Evolutionary conservation across 1,140 invertebrate species (phyloP).

Genomic region (Reticulitermes speratus): DNA sequence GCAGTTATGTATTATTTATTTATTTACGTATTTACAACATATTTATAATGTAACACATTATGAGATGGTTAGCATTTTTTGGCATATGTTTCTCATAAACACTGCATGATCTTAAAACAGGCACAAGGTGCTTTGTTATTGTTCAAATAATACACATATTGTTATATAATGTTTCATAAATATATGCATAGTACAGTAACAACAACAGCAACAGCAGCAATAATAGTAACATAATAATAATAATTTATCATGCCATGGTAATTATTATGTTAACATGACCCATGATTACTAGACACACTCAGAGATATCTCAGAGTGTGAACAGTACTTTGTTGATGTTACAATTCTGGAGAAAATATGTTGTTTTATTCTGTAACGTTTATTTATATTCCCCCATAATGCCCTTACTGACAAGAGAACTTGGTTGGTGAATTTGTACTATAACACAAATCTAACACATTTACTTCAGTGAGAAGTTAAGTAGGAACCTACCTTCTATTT

Average conservation of each 20-base stretch:
- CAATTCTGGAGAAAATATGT: not conserved
- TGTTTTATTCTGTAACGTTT: not conserved
- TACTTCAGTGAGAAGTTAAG: too few species aligned
- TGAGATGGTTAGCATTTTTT: not conserved
- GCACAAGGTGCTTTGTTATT: not conserved
- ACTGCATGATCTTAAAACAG: not conserved
- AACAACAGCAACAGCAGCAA: too few species aligned
- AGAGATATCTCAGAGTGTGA: too few species aligned
- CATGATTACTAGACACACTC: too few species aligned
- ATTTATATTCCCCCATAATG: not conserved
- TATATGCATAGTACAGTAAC: too few species aligned
- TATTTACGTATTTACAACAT: not conserved
- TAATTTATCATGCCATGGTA: too few species aligned
- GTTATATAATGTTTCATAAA: too few species aligned
- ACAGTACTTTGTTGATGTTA: not conserved
- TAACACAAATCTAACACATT: too few species aligned
- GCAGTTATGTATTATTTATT: not conserved
- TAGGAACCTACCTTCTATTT: too few species aligned
- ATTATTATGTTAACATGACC: too few species aligned
- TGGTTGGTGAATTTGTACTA: not conserved
- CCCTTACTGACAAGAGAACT: not conserved
- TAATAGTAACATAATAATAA: too few species aligned
- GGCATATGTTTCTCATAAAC: not conserved
- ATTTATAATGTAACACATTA: not conserved
- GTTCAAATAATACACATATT: not conserved